phyloP scores from a whole-genome alignment of 2,888 invertebrate genomes.

The Polyommatus iphigenia region DNA sequence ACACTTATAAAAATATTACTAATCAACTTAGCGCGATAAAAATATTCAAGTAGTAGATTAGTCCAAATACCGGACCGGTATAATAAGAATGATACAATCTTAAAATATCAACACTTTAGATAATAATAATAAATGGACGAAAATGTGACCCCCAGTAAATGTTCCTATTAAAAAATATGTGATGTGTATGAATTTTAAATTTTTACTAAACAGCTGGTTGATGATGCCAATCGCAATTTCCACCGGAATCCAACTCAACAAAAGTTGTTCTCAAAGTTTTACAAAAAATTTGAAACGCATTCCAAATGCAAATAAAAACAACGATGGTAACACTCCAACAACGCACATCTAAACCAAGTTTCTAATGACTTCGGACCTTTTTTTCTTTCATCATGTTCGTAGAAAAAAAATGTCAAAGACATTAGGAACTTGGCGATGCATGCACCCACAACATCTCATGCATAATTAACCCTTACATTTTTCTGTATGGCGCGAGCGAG shows the following conservation, averaged over 20 bases:
- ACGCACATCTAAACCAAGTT: not conserved
- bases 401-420: not conserved
- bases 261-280: not conserved
- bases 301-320: not conserved
- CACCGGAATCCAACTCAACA: not conserved
- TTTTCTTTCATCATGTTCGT: too few species aligned
- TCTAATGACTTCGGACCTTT: not conserved
- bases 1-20: not conserved
- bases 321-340: not conserved
- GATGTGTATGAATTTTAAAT: not conserved
- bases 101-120: not conserved
- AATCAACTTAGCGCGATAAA: not conserved
- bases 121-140: not conserved
- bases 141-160: not conserved
- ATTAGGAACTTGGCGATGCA: conserved; percentile 30
- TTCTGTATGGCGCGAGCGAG: conserved; percentile 85
- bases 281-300: not conserved
- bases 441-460: conserved; percentile 46
- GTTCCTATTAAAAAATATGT: not conserved
- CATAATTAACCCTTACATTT: conserved; percentile 82
- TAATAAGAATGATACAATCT: not conserved
- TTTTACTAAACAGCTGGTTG: not conserved
- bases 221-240: not conserved
- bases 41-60: too few species aligned
- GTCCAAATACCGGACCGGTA: too few species aligned